Evolutionary conservation across 2,797 vertebrate species (phyloP).

Genomic region (Protonibea diacanthus): DNA sequence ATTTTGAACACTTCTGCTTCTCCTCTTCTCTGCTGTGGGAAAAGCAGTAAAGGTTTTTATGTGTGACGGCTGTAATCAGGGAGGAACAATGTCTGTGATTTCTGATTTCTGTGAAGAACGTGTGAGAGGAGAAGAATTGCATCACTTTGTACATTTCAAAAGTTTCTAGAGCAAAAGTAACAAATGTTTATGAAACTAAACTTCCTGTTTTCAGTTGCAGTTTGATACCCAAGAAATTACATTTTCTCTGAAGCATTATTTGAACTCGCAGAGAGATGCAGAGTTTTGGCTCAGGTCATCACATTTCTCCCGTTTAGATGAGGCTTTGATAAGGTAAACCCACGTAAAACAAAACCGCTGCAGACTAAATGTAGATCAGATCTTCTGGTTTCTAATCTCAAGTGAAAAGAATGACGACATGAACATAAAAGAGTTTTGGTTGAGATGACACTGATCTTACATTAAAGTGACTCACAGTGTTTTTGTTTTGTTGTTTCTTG

Average conservation of each 20-base stretch:
- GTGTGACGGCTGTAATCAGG: conserved; percentile 2
- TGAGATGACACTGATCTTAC: neutral
- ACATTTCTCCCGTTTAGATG: neutral
- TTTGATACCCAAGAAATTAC: neutral
- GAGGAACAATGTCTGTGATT: neutral
- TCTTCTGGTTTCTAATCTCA: neutral
- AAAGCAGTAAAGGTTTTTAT: neutral
- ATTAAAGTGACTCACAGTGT: neutral
- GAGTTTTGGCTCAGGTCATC: neutral
- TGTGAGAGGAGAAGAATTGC: neutral
- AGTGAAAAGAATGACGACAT: neutral
- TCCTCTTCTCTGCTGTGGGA: neutral
- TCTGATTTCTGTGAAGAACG: neutral
- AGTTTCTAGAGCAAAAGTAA: neutral
- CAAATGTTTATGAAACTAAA: conserved; percentile 1
- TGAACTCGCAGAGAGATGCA: neutral
- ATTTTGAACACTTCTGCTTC: neutral
- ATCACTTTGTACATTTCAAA: neutral
- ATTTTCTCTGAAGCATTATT: neutral
- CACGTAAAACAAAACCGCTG: neutral
- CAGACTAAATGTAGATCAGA: neutral
- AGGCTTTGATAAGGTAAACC: neutral
- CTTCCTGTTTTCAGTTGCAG: neutral
- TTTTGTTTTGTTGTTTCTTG: neutral
- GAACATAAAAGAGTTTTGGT: neutral